Base-by-base conservation (phyloP, 1,140 invertebrate species). In the Liolophura sinensis region DNA sequence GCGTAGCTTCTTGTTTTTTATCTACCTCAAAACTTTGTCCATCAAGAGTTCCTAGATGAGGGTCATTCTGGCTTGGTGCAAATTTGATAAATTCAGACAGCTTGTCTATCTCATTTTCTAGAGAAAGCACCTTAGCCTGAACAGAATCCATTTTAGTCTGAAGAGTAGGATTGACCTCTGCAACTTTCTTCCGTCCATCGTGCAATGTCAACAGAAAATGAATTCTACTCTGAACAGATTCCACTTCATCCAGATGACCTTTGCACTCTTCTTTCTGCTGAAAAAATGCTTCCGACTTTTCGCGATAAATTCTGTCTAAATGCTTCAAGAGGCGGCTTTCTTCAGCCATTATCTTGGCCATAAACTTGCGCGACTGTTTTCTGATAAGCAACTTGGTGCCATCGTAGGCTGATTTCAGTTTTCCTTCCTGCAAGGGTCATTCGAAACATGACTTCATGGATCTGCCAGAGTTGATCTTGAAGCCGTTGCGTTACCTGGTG, bases 401-500 rank as follows among this genome's bases (percentile, higher is more conserved):
- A 22, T 68, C 64, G 55, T 68, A 70, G 14, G 60, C 46, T 20
- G 57, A 64, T 50, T 68, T 73, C 22, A 64, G 59, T 15, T 60
- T 46, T 49, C 69, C 69, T 16, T 73, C 69, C 15, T 64, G 58
- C 55, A 63, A 64, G 15, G n/a, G 68, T 70, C 3, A 73, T 54
- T 46, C 66, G 52, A 58, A 73, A 73, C 14, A 70, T 52, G 18
- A 46, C 50, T 1, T 64, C 66, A 25, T 73, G 66, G n/a, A 65
- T 49, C 27, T 54, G 55, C 24, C 55, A 68, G 24, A 73, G 64
- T 52, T 73, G 65, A 14, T 62, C 58, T 1, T 62, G n/a, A 16
- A 73, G 47, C 52, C 68, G 59, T 20, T 56, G 47, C 27, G 68
- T 55, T 14, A 59, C 31, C 31, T 40, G 31, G 9, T 40, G 3